phyloP scores from a whole-genome alignment of 2,797 vertebrate genomes.

The Lithobates pipiens region DNA sequence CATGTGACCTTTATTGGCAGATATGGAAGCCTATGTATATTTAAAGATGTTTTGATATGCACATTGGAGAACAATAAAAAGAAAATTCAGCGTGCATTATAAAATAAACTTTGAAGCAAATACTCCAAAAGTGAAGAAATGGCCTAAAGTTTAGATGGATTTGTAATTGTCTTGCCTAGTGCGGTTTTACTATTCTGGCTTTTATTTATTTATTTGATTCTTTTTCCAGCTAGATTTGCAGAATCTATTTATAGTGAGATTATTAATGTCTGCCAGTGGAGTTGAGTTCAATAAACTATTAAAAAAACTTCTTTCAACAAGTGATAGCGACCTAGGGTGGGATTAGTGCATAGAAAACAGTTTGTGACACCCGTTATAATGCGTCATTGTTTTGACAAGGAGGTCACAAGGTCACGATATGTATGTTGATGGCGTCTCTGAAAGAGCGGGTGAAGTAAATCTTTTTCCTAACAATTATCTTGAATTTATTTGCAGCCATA shows the following conservation, averaged over 20 bases:
- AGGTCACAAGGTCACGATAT: conserved; percentile 12
- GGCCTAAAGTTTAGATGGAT: not conserved
- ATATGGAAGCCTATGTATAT: too few relatives aligned
- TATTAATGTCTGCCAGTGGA: not conserved
- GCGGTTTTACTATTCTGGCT: not conserved
- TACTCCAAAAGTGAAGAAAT: not conserved
- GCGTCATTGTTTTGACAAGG: conserved; percentile 24
- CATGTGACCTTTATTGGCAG: too few relatives aligned
- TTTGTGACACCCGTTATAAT: conserved; percentile 30
- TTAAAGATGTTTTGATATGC: too few relatives aligned
- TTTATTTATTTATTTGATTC: too few relatives aligned
- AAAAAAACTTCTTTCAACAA: conserved; percentile 39
- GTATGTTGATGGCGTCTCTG: conserved; percentile 11
- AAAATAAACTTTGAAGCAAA: too few relatives aligned
- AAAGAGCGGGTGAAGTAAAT: not conserved
- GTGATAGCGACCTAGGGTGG: conserved; percentile 28
- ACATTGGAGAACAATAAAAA: too few relatives aligned
- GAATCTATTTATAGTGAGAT: conserved; percentile 10
- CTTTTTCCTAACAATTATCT: conserved; percentile 20
- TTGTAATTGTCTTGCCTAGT: not conserved
- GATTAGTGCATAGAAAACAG: not conserved
- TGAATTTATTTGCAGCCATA: not conserved
- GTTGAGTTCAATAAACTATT: conserved; percentile 5
- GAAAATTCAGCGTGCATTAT: too few relatives aligned
- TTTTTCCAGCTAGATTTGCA: not conserved